Conservation (phyloP, 2,797 vertebrate genomes). For the Tachyglossus aculeatus region DNA sequence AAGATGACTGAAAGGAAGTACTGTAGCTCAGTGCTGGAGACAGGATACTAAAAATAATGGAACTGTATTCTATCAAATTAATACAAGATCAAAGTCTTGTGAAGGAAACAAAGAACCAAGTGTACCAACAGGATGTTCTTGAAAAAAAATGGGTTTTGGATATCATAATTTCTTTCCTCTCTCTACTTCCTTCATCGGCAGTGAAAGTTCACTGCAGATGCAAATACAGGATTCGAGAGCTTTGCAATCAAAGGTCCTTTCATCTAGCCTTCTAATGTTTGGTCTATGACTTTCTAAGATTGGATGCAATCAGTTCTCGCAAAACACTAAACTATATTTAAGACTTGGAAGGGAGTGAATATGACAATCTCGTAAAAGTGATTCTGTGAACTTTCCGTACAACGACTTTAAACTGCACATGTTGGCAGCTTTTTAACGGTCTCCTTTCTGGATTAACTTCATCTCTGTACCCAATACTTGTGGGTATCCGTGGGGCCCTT, state of each 20-base stretch:
- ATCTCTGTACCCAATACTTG: too few species aligned
- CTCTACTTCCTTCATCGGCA: background rate
- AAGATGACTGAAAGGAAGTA: background rate
- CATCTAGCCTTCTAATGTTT: background rate
- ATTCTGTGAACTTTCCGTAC: too few species aligned
- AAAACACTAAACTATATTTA: background rate
- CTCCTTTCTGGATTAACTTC: too few species aligned
- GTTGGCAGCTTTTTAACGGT: too few species aligned
- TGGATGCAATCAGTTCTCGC: background rate
- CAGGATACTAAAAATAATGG: background rate
- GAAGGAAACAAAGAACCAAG: background rate
- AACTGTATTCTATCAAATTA: too few species aligned
- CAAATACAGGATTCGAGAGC: too few species aligned
- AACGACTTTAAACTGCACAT: too few species aligned
- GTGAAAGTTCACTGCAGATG: background rate
- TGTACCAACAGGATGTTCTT: background rate
- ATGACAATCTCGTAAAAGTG: too few species aligned
- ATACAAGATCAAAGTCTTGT: background rate
- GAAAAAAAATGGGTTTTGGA: background rate
- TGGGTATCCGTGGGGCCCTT: too few species aligned
- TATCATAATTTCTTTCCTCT: background rate
- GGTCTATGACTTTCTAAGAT: background rate
- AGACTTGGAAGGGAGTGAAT: background rate
- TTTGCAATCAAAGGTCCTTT: background rate
- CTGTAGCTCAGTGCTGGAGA: background rate